These are phyloP conservation scores for Hafferia zeledoni DNA, from an alignment of 2,797 vertebrate genomes.

Conservation along the genomic window DNA sequence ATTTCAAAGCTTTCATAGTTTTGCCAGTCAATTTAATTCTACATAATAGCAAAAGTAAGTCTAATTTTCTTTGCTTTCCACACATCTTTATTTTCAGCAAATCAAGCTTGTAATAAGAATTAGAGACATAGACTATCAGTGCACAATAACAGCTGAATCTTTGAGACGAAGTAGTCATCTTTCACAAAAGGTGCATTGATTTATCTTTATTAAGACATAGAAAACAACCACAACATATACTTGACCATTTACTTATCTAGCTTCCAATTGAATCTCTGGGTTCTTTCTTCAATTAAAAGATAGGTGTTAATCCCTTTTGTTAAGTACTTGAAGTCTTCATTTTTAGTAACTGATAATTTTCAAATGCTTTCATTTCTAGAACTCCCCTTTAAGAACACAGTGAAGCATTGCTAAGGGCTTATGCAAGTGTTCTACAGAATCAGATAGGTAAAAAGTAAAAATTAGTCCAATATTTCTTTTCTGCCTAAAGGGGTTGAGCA, in stretches of 20 bases:
- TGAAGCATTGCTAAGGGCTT: neutral
- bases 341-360: neutral
- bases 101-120: neutral
- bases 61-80: neutral
- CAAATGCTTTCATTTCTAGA: neutral
- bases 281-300: neutral
- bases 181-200: neutral
- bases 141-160: neutral
- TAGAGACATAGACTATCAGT: neutral
- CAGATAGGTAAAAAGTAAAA: neutral
- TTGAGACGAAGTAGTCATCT: neutral
- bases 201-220: neutral
- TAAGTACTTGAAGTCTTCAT: neutral
- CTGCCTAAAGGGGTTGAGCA: neutral
- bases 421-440: neutral
- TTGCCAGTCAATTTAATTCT: neutral
- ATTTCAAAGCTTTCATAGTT: slow-evolving; percentile 2
- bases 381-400: neutral
- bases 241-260: neutral
- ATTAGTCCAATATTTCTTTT: neutral
- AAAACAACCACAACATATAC: neutral
- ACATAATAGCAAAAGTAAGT: neutral
- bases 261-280: neutral
- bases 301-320: neutral
- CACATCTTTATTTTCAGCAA: neutral